A percentile compares a stretch with the other conserved stretches of the same genome.
Conservation (phyloP, 2,888 invertebrate species). For the Tyria jacobaeae region DNA sequence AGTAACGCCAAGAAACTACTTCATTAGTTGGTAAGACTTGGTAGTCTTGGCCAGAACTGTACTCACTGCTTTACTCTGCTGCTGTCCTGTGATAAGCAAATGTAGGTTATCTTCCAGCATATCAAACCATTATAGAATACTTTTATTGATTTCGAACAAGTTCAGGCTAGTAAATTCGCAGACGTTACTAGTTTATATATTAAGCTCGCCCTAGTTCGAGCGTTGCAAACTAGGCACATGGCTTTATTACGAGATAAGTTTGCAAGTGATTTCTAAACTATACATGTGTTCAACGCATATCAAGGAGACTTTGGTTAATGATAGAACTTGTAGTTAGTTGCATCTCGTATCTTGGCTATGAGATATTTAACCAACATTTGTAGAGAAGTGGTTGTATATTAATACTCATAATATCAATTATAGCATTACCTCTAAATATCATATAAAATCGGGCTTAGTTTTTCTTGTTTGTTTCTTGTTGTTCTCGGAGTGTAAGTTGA, state of each 20-base stretch:
- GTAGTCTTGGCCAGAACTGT: too few species aligned
- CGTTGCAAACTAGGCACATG: slow-evolving; percentile 5
- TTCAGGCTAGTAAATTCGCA: neutral
- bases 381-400: too few species aligned
- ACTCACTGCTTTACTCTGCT: too few species aligned
- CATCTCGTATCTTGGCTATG: neutral
- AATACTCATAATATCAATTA: too few species aligned
- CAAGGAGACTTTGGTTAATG: neutral
- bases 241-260: slow-evolving; percentile 13
- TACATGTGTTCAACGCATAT: neutral
- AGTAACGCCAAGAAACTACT: too few species aligned
- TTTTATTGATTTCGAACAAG: slow-evolving; percentile 1
- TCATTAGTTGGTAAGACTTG: too few species aligned
- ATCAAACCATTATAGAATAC: neutral
- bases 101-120: neutral
- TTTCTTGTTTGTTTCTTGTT: too few species aligned
- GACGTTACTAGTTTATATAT: neutral
- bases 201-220: slow-evolving; percentile 4
- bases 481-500: too few species aligned
- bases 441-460: too few species aligned
- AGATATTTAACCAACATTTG: neutral
- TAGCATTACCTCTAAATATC: too few species aligned
- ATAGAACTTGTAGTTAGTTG: neutral
- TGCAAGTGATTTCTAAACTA: slow-evolving; percentile 12
- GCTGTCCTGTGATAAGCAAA: neutral